A percentile compares a stretch with the other conserved stretches of the same genome.
Evolutionary conservation across 2,888 invertebrate genomes (phyloP).

Genomic region (Anticlea derivata): DNA sequence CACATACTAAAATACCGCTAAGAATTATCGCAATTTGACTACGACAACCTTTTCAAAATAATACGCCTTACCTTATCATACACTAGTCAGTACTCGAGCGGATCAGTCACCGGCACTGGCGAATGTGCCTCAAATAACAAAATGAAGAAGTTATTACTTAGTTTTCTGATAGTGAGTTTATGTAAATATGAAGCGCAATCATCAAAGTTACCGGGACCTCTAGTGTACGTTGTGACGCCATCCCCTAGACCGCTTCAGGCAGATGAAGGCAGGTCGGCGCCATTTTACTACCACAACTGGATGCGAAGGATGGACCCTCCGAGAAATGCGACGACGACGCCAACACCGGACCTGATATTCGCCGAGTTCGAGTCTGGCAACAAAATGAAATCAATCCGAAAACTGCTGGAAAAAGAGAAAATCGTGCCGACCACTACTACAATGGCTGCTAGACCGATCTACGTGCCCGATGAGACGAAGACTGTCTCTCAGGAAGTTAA

Average conservation of each 20-base stretch:
- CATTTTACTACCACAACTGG: conserved; percentile 77
- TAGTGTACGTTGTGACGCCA: conserved; percentile 75
- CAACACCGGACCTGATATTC: conserved; percentile 75
- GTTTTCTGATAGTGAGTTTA: conserved; percentile 52
- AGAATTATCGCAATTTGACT: conserved; percentile 76
- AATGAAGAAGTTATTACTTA: conserved; percentile 56
- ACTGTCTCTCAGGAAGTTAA: conserved; percentile 42
- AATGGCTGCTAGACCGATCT: conserved; percentile 61
- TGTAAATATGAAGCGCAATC: conserved; percentile 45
- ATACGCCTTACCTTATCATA: conserved; percentile 56
- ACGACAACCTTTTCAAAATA: conserved; percentile 49
- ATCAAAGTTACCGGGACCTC: conserved; percentile 62
- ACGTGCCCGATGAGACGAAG: conserved; percentile 58
- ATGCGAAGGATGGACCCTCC: conserved; percentile 69
- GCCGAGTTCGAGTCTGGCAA: conserved; percentile 73
- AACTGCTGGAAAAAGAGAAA: conserved; percentile 67
- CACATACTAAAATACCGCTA: conserved; percentile 76
- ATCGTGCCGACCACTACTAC: conserved; percentile 46
- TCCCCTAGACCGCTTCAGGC: conserved; percentile 51
- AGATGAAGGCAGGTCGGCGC: conserved; percentile 62
- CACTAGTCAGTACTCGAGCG: conserved; percentile 56
- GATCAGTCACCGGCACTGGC: conserved; percentile 49
- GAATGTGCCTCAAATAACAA: conserved; percentile 52
- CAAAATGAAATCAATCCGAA: conserved; percentile 68
- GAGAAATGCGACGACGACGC: conserved; percentile 47